phyloP scores from a whole-genome alignment of 2,888 invertebrate species.

The Meta bourneti region DNA sequence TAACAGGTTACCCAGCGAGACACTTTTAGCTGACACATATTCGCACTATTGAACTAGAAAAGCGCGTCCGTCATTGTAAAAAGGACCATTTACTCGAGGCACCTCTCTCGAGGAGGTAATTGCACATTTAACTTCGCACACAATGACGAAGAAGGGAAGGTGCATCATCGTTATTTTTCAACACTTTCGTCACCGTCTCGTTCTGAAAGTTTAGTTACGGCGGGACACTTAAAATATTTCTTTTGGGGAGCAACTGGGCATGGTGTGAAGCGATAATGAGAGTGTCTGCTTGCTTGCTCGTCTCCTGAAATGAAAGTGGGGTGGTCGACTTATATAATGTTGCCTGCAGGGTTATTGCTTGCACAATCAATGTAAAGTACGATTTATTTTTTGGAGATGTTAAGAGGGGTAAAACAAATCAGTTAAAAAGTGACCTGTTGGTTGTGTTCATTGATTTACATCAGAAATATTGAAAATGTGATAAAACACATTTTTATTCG shows the following conservation, averaged over 20 bases:
- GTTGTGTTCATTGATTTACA: too few species aligned
- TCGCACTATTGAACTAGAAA: neutral
- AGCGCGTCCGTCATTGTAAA: neutral
- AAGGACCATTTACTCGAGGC: conserved; percentile 12
- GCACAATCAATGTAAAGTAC: too few species aligned
- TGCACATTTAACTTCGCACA: conserved; percentile 33
- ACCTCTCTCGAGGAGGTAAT: conserved; percentile 28
- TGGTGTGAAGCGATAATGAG: conserved; percentile 23
- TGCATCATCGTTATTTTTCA: conserved; percentile 20
- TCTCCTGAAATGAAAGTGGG: neutral
- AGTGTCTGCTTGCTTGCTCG: neutral
- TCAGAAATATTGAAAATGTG: too few species aligned
- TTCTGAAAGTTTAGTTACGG: neutral
- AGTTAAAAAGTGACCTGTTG: too few species aligned
- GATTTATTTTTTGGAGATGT: too few species aligned
- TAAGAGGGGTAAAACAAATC: too few species aligned
- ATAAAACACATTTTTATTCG: too few species aligned
- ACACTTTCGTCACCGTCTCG: neutral
- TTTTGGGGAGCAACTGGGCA: conserved; percentile 11
- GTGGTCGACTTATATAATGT: neutral
- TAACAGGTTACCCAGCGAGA: neutral
- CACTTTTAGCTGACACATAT: neutral
- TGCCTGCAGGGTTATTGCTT: too few species aligned
- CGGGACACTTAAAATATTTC: conserved; percentile 17
- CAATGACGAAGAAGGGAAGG: neutral